Base-by-base conservation (phyloP, 2,113 vertebrate genomes). In the Athene noctua region DNA sequence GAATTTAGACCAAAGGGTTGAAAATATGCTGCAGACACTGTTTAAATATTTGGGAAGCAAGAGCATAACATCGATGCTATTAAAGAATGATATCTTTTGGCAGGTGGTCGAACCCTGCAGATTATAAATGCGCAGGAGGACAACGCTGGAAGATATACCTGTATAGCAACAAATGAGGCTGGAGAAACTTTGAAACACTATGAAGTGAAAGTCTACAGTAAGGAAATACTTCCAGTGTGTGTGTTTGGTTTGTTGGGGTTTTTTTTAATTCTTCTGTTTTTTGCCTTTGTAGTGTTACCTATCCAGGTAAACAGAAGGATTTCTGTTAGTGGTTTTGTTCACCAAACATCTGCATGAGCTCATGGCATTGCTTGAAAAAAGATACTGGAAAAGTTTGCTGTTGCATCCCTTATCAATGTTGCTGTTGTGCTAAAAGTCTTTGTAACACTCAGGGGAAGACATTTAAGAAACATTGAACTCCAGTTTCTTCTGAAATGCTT, bases 151-250 rank as follows among this genome's bases (percentile, higher is more conserved):
- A 98, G 98, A 87, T 99, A 99, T 9, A 99, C 98, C 11, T 99
- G 99, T 82, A 96, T 99, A 67, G 99, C 99, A 84, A 99, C 99
- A 8, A 99, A 99, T 30, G 99, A 99, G 89, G 99, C 99, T 7
- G 99, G 99, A 67, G 98, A 99, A 91, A 98, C 98, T 52, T 95
- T 99, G 49, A 99, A 99, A 95, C 98, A 99, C 98, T 99, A 99
- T 80, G 98, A 99, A 97, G 98, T 99, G 90, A 99, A 99, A 91
- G 99, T 99, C 91, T 98, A 99, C 96, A 98, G 99, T 99, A 98
- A 95, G 99, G 30, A 74, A 95, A 71, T 40, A 38, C 51, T 22
- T 80, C 19, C 11, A 75, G 2, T 5, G 17, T 46, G 44, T 46
- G 44, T 46, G 44, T 46, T 38, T 34, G 19, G 17, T 54, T 13